A percentile compares a stretch with the other conserved stretches of the same genome.
Evolutionary conservation across 2,113 vertebrate species (phyloP).

Genomic region (Hypomesus transpacificus): DNA sequence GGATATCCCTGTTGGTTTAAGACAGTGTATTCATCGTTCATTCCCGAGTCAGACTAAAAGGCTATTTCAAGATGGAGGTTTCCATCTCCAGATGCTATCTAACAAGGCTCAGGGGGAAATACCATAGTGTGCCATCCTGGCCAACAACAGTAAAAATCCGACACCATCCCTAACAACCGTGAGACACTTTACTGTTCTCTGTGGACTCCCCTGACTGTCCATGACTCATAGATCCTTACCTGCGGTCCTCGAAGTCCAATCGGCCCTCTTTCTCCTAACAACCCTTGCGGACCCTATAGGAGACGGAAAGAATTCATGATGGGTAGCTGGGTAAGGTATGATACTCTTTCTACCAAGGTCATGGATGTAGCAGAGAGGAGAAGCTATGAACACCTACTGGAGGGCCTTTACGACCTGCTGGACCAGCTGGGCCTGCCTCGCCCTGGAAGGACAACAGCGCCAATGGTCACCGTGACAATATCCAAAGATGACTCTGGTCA

Average conservation of each 20-base stretch:
- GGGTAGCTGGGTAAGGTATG: too few relatives aligned
- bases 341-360: too few relatives aligned
- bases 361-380: background rate
- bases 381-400: slow-evolving; percentile 51
- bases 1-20: slow-evolving; percentile 63
- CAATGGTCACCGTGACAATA: background rate
- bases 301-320: background rate
- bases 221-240: slow-evolving; percentile 51
- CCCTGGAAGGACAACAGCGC: slow-evolving; percentile 62
- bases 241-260: slow-evolving; percentile 64
- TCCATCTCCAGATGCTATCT: background rate
- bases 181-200: too few relatives aligned
- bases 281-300: slow-evolving; percentile 71
- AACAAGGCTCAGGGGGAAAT: slow-evolving; percentile 4
- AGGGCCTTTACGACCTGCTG: slow-evolving; percentile 68
- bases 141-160: background rate
- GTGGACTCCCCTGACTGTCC: too few relatives aligned
- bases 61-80: background rate
- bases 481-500: background rate
- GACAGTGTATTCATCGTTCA: background rate
- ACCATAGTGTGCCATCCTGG: background rate
- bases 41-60: background rate
- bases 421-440: slow-evolving; percentile 69
- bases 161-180: too few relatives aligned
- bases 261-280: slow-evolving; percentile 67